Conservation (phyloP, 1,140 invertebrate species). For the Neodiprion fabricii region DNA sequence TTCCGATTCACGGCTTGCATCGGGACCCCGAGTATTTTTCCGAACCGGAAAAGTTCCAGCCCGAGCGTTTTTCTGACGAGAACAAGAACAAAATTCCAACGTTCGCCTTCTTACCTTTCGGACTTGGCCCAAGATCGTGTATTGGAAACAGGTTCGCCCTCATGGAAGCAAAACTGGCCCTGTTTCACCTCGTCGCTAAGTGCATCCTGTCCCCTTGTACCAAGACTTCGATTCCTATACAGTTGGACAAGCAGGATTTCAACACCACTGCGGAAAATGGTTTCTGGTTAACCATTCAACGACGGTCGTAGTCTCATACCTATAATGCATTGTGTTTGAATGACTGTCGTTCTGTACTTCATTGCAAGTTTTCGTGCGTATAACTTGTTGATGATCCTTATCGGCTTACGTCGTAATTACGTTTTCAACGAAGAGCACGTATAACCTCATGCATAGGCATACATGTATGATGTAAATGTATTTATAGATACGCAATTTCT, state of each 20-base stretch:
- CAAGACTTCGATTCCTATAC: slow-evolving; percentile 36
- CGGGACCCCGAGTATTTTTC: slow-evolving; percentile 33
- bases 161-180: slow-evolving; percentile 34
- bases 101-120: slow-evolving; percentile 42
- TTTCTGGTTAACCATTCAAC: slow-evolving; percentile 47
- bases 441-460: too few relatives aligned
- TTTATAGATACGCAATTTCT: too few relatives aligned
- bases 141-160: slow-evolving; percentile 58
- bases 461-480: too few relatives aligned
- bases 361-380: too few relatives aligned
- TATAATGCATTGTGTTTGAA: too few relatives aligned
- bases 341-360: too few relatives aligned
- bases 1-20: slow-evolving; percentile 65
- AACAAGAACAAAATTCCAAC: slow-evolving; percentile 48
- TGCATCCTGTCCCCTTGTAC: slow-evolving; percentile 29
- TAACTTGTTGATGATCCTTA: too few relatives aligned
- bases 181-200: slow-evolving; percentile 34
- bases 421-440: too few relatives aligned
- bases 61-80: slow-evolving; percentile 62
- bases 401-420: too few relatives aligned
- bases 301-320: not conserved
- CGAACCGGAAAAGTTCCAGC: slow-evolving; percentile 58
- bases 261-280: slow-evolving; percentile 25
- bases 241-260: slow-evolving; percentile 22
- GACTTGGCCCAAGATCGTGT: slow-evolving; percentile 67